Evolutionary conservation across 2,797 vertebrate species (phyloP).

Genomic region (Cyprinella venusta): DNA sequence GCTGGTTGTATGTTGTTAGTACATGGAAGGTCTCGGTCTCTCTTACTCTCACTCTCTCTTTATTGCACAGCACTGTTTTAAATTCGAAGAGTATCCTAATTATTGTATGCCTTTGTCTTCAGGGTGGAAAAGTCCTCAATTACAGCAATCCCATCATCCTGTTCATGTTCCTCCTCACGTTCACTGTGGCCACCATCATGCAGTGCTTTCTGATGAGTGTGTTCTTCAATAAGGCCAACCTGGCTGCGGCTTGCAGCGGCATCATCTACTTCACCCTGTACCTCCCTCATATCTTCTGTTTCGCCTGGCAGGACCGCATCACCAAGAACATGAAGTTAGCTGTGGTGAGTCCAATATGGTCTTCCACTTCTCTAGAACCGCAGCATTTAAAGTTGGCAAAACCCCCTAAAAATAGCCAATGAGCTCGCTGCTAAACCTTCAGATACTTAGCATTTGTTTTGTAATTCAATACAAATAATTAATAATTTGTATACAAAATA

Average conservation of each 20-base stretch:
- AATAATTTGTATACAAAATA: no score
- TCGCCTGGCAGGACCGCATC: conserved; percentile 92
- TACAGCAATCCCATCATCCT: conserved; percentile 90
- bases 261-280: conserved; percentile 97
- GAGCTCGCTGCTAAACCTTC: no score
- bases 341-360: conserved; percentile 72
- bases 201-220: conserved; percentile 95
- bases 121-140: conserved; percentile 89
- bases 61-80: neutral
- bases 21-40: neutral
- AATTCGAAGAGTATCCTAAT: neutral
- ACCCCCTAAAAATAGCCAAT: neutral
- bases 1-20: conserved; percentile 57
- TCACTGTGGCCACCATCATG: conserved; percentile 89
- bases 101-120: conserved; percentile 20
- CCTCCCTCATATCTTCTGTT: conserved; percentile 93
- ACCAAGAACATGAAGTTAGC: conserved; percentile 83
- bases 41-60: no score
- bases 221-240: conserved; percentile 96
- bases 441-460: no score
- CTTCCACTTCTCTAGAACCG: neutral
- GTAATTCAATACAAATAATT: neutral
- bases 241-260: conserved; percentile 96
- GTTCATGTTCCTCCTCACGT: conserved; percentile 90
- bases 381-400: neutral